Percentiles rank a stretch among this genome's conserved stretches.
phyloP scores from a whole-genome alignment of 2,113 vertebrate genomes.

The Myrmecobius fasciatus region DNA sequence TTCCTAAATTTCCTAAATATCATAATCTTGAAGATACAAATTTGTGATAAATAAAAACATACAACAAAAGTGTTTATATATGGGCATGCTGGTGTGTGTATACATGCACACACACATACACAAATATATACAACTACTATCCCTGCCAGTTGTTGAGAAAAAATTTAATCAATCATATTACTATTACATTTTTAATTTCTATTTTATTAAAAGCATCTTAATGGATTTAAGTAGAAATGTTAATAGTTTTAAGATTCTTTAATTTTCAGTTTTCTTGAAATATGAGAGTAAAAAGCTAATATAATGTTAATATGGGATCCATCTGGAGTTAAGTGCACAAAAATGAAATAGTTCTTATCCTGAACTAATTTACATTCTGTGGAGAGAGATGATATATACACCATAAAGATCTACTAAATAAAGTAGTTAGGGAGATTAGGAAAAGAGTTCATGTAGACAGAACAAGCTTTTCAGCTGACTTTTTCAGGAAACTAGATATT shows the following conservation, averaged over 20 bases:
- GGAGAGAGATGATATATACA: not conserved
- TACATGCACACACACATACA: not conserved
- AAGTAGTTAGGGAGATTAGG: not conserved
- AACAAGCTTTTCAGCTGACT: not conserved
- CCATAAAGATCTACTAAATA: not conserved
- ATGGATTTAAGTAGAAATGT: not conserved
- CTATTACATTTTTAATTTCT: not conserved
- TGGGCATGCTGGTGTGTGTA: not conserved
- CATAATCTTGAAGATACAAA: constrained; percentile 1
- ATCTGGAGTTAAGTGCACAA: not conserved
- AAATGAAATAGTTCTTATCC: not conserved
- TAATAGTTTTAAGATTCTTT: not conserved
- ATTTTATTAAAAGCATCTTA: not conserved
- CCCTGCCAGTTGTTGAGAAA: not conserved
- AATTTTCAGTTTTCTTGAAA: constrained; percentile 3
- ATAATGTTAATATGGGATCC: not conserved
- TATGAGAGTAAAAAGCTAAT: not conserved
- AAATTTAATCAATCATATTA: constrained; percentile 7
- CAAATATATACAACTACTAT: not conserved
- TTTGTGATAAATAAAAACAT: not conserved
- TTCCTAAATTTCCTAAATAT: constrained; percentile 8
- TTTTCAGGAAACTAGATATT: not conserved
- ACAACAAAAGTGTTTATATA: not conserved
- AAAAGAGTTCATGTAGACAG: not conserved
- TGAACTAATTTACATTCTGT: not conserved